Evolutionary conservation across 2,113 vertebrate genomes (phyloP).

Genomic region (Heloderma charlesbogerti): DNA sequence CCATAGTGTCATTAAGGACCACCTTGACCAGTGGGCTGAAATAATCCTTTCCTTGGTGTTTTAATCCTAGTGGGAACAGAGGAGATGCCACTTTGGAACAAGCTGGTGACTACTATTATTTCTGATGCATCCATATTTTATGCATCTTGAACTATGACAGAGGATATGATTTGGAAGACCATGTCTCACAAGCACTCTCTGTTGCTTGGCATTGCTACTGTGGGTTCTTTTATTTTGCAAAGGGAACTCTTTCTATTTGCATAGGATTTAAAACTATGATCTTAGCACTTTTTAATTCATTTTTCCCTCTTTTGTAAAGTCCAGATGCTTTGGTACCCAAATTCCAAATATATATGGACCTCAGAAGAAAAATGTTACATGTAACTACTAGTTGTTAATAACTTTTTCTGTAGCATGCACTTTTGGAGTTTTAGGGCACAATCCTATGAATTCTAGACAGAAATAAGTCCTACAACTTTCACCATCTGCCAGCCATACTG

Average conservation of each 20-base stretch:
- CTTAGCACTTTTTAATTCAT: not conserved
- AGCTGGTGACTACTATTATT: not conserved
- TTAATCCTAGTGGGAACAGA: not conserved
- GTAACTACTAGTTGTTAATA: not conserved
- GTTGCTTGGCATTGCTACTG: not conserved
- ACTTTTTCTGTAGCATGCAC: not conserved
- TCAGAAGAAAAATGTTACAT: not conserved
- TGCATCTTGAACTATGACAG: not conserved
- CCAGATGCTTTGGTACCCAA: not conserved
- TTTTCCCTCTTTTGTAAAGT: not conserved
- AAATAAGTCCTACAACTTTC: no score
- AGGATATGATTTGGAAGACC: not conserved
- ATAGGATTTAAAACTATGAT: not conserved
- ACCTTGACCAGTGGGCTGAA: not conserved
- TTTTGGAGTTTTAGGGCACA: not conserved
- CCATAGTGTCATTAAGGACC: not conserved
- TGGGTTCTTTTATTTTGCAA: not conserved
- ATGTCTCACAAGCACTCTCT: not conserved
- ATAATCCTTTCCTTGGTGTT: not conserved
- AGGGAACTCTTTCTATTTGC: not conserved
- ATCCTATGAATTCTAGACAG: no score
- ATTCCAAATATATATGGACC: not conserved
- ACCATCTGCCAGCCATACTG: no score
- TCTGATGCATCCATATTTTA: not conserved
- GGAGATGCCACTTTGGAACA: not conserved